Conservation (phyloP, 2,113 vertebrate species). For the Erythrolamprus reginae region DNA sequence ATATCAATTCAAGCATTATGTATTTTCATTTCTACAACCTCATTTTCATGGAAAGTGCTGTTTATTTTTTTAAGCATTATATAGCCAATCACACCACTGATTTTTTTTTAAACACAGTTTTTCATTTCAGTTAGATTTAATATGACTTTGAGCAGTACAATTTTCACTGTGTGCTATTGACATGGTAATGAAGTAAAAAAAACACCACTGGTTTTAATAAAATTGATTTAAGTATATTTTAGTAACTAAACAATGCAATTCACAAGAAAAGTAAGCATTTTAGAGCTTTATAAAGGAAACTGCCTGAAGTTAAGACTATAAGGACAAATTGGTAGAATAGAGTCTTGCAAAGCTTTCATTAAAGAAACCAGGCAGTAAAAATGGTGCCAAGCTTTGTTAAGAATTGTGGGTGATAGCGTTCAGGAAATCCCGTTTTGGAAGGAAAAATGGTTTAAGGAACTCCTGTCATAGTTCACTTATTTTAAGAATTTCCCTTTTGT, state of each 20-base stretch:
- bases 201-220: conserved; percentile 26
- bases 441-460: conserved; percentile 18
- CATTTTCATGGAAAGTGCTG: neutral
- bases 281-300: conserved; percentile 21
- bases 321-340: neutral
- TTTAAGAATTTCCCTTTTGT: conserved; percentile 38
- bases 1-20: neutral
- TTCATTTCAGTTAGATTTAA: conserved; percentile 18
- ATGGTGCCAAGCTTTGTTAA: neutral
- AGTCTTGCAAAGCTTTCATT: neutral
- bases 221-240: conserved; percentile 11
- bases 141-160: conserved; percentile 3
- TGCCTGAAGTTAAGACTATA: fast-evolving
- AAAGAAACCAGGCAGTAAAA: neutral
- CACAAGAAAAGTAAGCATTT: neutral
- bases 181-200: conserved; percentile 18
- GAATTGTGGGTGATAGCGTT: neutral
- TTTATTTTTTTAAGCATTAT: neutral
- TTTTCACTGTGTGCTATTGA: conserved; percentile 31
- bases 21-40: neutral
- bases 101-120: conserved; percentile 4
- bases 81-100: neutral
- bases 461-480: conserved; percentile 18
- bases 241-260: conserved; percentile 15
- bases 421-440: conserved; percentile 16